Base-by-base conservation (phyloP, 2,113 vertebrate genomes). In the Pholis gunnellus region DNA sequence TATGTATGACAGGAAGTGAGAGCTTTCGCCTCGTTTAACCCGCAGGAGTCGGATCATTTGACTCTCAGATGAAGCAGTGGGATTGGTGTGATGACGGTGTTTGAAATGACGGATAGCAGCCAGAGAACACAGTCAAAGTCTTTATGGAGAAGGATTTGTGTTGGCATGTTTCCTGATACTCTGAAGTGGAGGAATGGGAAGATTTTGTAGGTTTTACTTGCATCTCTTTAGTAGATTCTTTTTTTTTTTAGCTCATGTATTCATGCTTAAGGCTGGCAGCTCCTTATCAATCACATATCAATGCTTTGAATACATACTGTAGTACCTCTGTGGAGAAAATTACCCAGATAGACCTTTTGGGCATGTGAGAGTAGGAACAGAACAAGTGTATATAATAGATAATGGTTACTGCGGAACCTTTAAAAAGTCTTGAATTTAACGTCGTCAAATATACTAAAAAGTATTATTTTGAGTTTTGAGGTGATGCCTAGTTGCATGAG, bases 21-120 rank as follows among this genome's bases (percentile, higher is more conserved):
- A 22, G 54, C 5, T 48, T 59, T 76, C 4, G 31, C 18, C 44
- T 59, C 48, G 52, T 40, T 56, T n/a, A 52, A 48, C 22, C 36
- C 27, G 34, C 34, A 50, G 15, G 27, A 25, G 13, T 48, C 46
- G 36, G 27, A 56, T 52, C 3, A 46, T 42, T 71, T 66, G 9
- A 29, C 27, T 63, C 40, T 15, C 44, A 56, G n/a, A 40, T 59
- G 4, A 42, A 66, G 31, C 66, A 17, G 27, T 13, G 14, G 25
- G 11, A 42, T n/a, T 18, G 38, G 14, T 57, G 48, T 25, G 59
- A 65, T 71, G 72, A 70, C 70, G 71, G 59, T 64, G 22, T 36
- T 65, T 14, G 40, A 71, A 44, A 27, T 64, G 13, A n/a, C 34
- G 27, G 36, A 65, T 20, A 64, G 22, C 29, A 72, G 18, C 25